A percentile compares a stretch with the other conserved stretches of the same genome.
Evolutionary conservation across 2,888 invertebrate species (phyloP).

Genomic region (Zootermopsis nevadensis): DNA sequence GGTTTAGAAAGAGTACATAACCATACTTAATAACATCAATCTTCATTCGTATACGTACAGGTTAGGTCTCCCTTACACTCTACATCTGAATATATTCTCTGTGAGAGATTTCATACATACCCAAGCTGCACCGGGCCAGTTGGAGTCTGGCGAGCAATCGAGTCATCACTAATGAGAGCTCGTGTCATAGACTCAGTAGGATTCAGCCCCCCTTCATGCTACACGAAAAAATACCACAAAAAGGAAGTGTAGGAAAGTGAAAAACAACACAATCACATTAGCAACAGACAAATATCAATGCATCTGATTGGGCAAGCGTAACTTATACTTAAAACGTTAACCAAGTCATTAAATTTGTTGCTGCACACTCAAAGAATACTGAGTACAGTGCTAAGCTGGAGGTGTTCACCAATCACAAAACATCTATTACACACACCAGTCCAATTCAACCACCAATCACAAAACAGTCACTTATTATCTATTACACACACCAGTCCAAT

Average conservation of each 20-base stretch:
- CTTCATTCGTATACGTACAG: too few species aligned
- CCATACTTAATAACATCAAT: too few species aligned
- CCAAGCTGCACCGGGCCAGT: conserved; percentile 94
- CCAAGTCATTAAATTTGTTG: background rate
- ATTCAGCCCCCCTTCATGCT: conserved; percentile 92
- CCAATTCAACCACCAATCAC: too few species aligned
- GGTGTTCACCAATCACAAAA: too few species aligned
- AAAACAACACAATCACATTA: conserved; percentile 38
- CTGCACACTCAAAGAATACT: background rate
- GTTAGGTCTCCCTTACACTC: too few species aligned
- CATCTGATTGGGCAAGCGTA: background rate
- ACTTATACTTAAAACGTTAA: background rate
- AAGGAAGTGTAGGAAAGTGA: conserved; percentile 20
- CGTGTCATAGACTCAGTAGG: conserved; percentile 96
- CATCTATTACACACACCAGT: too few species aligned
- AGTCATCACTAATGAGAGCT: conserved; percentile 94
- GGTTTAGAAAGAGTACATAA: too few species aligned
- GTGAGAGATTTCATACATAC: conserved; percentile 86
- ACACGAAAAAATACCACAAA: conserved; percentile 50
- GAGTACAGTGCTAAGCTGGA: background rate
- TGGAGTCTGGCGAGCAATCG: conserved; percentile 82
- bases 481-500: too few species aligned
- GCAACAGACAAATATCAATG: conserved; percentile 20
- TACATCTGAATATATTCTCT: too few species aligned
- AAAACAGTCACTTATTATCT: too few species aligned